Conservation (phyloP, 2,888 invertebrate genomes). For the Platycheirus albimanus region DNA sequence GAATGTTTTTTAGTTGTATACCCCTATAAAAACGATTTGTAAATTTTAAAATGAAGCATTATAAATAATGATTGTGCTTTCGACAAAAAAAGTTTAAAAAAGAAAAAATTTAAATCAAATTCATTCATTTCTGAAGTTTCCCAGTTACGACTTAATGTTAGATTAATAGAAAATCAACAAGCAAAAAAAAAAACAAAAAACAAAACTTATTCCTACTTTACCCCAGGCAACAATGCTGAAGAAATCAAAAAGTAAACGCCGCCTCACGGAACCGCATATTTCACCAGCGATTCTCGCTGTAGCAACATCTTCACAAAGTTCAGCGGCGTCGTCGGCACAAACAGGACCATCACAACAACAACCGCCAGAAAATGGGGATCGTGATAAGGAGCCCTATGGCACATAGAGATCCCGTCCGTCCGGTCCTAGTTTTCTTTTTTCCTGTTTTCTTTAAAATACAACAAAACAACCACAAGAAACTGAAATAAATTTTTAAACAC, state of each 20-base stretch:
- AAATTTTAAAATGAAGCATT: constrained; percentile 42
- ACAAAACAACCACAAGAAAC: constrained; percentile 31
- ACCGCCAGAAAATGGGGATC: constrained; percentile 85
- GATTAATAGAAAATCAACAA: constrained; percentile 3
- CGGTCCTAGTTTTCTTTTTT: constrained; percentile 83
- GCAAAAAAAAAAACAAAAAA: constrained; percentile 17
- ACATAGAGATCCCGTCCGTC: constrained; percentile 82
- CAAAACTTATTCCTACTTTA: constrained; percentile 55
- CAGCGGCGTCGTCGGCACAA: constrained; percentile 47
- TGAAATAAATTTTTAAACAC: background rate
- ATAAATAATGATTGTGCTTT: constrained; percentile 54
- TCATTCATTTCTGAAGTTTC: background rate
- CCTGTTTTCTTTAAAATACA: constrained; percentile 81
- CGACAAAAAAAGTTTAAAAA: constrained; percentile 26
- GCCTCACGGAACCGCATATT: constrained; percentile 92
- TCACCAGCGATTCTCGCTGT: constrained; percentile 82
- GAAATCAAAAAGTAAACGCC: constrained; percentile 99
- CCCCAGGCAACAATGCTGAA: constrained; percentile 99
- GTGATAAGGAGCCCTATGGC: constrained; percentile 80
- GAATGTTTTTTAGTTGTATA: constrained; percentile 56
- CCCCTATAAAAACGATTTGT: constrained; percentile 45
- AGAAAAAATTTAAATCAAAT: too few species aligned
- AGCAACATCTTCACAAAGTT: constrained; percentile 74
- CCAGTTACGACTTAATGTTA: background rate
- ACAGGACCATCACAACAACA: constrained; percentile 73